Evolutionary conservation across 2,113 vertebrate species (phyloP), one percentile per base, ranked within the genome.

Genomic region (Triplophysa rosa): DNA sequence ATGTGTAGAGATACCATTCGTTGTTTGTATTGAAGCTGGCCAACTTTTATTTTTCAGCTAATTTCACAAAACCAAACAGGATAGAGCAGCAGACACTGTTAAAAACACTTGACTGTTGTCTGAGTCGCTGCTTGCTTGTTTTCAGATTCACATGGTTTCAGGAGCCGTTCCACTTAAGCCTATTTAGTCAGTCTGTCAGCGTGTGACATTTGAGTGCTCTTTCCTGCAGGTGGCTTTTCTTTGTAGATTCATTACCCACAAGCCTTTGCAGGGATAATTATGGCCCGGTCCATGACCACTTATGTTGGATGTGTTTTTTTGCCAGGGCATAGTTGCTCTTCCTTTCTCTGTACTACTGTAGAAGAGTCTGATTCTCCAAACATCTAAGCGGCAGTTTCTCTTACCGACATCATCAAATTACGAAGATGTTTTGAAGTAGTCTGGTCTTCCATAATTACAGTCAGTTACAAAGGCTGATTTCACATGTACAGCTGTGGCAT

Each of bases 371-470:
- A 65, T 75, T 74, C 71, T 76, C 67, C 74, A 40, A 52, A 71
- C 64, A 49, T 76, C 78, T 77, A 45, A 16, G 59, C 76, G 71
- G 74, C 72, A 33, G 33, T 59, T 14, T 47, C 54, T 69, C 17
- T 47, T 52, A 21, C 23, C 75, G 40, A 58, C 66, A 71, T 78
- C 84, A 72, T 84, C 80, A 85, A 80, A 84, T 84, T 74, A 79
- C 75, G 64, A 73, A 78, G 69, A 68, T 82, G 86, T 82, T 87
- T 83, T 83, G 81, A 83, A 84, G 86, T 84, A 82, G 81, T 84
- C 83, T 85, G 85, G 68, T 84, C 77, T 64, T 52, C 52, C 70
- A 80, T 88, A 87, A 87, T 88, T 87, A 84, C 73, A 80, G 77
- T 61, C 77, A 77, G 84, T 84, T 84, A 85, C 83, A 83, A 84